phyloP scores from a whole-genome alignment of 2,797 vertebrate species.

The Sphaeramia orbicularis region DNA sequence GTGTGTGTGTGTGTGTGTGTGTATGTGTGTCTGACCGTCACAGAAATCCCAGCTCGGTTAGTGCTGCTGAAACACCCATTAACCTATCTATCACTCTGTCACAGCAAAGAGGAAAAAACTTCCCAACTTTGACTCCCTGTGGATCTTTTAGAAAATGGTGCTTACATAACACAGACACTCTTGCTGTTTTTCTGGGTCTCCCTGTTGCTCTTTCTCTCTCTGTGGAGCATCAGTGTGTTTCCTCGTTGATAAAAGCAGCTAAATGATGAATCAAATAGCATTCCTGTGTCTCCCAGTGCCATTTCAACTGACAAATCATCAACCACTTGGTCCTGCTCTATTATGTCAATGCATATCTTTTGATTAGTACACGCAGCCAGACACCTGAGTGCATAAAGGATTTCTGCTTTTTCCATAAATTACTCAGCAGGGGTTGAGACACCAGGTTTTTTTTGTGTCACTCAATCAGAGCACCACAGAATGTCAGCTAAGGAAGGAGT shows the following conservation, averaged over 20 bases:
- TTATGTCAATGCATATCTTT: constrained; percentile 66
- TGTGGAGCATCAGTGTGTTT: constrained; percentile 42
- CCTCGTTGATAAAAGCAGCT: constrained; percentile 62
- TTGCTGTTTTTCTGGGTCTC: constrained; percentile 17
- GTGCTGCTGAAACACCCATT: constrained; percentile 45
- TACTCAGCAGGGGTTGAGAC: constrained; percentile 66
- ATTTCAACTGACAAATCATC: constrained; percentile 70
- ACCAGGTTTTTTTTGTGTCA: constrained; percentile 44
- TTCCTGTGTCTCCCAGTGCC: constrained; percentile 51
- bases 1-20: constrained; percentile 10
- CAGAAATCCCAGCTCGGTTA: constrained; percentile 31
- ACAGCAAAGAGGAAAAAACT: constrained; percentile 51
- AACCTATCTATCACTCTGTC: constrained; percentile 37
- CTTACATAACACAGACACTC: constrained; percentile 54
- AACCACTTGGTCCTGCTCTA: constrained; percentile 52
- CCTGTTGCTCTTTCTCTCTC: constrained; percentile 13
- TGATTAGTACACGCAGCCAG: constrained; percentile 72
- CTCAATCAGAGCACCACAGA: constrained; percentile 43
- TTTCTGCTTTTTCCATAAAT: constrained; percentile 65
- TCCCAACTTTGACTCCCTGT: constrained; percentile 52
- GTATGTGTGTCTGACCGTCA: constrained; percentile 36
- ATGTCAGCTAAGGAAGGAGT: constrained; percentile 36
- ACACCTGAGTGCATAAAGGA: constrained; percentile 63
- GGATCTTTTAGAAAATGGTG: constrained; percentile 38
- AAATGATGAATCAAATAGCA: constrained; percentile 60